A percentile compares a stretch with the other conserved stretches of the same genome.
Conservation (phyloP, 2,113 vertebrate species). For the Callopanchax toddi region DNA sequence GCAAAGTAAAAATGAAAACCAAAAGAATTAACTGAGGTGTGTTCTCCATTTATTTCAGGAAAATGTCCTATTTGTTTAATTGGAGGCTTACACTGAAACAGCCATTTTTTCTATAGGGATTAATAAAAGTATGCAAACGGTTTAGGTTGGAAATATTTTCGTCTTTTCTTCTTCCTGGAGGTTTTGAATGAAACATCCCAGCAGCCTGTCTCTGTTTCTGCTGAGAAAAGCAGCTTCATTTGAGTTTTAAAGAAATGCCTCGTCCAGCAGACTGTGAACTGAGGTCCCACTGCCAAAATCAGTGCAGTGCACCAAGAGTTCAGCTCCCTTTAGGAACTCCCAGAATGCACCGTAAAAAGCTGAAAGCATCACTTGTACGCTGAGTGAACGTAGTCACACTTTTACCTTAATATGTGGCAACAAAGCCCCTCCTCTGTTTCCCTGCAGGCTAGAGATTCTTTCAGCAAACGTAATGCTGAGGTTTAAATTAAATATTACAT, state of each 20-base stretch:
- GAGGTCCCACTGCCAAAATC: conserved; percentile 11
- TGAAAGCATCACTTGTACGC: conserved; percentile 14
- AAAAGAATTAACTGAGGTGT: no score
- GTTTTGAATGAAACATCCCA: background rate
- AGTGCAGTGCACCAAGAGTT: conserved; percentile 21
- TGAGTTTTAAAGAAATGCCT: background rate
- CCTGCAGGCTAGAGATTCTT: background rate
- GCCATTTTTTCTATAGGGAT: no score
- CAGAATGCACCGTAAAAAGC: conserved; percentile 24
- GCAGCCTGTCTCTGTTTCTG: no score
- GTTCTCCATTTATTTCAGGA: no score
- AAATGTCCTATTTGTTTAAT: no score
- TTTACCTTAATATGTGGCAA: conserved; percentile 11
- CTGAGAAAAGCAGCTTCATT: conserved; percentile 3
- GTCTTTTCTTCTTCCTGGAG: no score
- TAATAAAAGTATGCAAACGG: no score
- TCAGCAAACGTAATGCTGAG: background rate
- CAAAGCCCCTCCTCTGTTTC: conserved; percentile 2
- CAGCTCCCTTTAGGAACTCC: conserved; percentile 33
- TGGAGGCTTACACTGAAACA: no score
- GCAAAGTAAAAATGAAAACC: no score
- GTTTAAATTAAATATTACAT: background rate
- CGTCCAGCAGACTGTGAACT: conserved; percentile 5
- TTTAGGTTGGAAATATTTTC: no score
- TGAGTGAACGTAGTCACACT: conserved; percentile 33